Conservation (phyloP, 2,888 invertebrate species). For the Clitarchus hookeri region DNA sequence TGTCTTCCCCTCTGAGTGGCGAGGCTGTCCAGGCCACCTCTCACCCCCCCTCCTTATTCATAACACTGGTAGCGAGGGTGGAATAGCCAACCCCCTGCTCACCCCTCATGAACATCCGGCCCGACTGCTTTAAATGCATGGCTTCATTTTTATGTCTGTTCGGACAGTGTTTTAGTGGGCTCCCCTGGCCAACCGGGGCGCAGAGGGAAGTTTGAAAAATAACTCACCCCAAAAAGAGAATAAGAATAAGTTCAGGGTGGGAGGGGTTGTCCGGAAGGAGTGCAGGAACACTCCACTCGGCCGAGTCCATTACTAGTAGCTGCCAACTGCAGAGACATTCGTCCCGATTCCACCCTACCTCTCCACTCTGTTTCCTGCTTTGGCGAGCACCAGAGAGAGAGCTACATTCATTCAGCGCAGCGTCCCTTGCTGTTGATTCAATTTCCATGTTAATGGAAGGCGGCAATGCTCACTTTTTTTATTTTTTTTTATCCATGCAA, state of each 20-base stretch:
- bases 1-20: background rate
- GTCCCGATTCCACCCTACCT: background rate
- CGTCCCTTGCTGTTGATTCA: background rate
- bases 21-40: background rate
- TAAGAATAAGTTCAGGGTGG: background rate
- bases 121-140: background rate
- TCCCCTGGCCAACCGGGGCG: background rate
- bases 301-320: background rate
- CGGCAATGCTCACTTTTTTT: background rate
- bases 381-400: background rate
- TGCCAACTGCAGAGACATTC: background rate
- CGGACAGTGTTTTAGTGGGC: constrained; percentile 10
- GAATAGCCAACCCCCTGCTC: background rate
- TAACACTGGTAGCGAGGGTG: background rate
- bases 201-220: background rate
- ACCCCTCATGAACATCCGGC: background rate
- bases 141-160: constrained; percentile 14
- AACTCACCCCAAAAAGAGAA: background rate
- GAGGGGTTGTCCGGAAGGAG: background rate
- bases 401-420: background rate
- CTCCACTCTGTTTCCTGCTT: background rate
- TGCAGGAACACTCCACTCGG: background rate
- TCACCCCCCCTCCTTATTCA: background rate
- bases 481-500: background rate
- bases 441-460: background rate